Percentiles rank a stretch among this genome's conserved stretches.
phyloP scores from a whole-genome alignment of 2,797 vertebrate genomes.

The Lateolabrax maculatus region DNA sequence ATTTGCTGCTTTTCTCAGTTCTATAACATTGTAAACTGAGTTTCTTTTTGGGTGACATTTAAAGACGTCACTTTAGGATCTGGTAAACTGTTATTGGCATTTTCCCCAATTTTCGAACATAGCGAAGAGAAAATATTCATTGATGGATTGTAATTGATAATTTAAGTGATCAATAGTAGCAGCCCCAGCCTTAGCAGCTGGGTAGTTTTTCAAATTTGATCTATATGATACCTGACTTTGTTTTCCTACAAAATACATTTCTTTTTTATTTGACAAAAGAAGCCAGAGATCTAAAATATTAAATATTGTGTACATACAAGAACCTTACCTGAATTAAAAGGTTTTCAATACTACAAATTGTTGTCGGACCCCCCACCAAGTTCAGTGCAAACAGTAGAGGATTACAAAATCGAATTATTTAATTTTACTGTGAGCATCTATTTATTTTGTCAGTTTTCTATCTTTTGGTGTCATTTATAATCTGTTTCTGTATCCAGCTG shows the following conservation, averaged over 20 bases:
- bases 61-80: neutral
- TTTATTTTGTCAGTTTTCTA: too few relatives aligned
- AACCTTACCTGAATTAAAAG: neutral
- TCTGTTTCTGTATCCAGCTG: neutral
- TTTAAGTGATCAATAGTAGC: too few relatives aligned
- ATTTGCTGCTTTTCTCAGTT: neutral
- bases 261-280: neutral
- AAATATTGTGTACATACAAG: neutral
- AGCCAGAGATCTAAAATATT: neutral
- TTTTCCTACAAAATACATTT: too few relatives aligned
- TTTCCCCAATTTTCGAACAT: neutral
- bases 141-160: too few relatives aligned
- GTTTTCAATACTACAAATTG: too few relatives aligned
- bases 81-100: too few relatives aligned
- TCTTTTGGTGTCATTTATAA: neutral
- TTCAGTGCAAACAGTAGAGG: neutral
- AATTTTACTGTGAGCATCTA: neutral
- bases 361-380: too few relatives aligned
- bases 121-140: neutral
- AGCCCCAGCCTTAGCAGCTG: too few relatives aligned
- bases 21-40: neutral
- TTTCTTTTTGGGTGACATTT: too few relatives aligned
- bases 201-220: too few relatives aligned
- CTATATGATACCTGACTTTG: too few relatives aligned
- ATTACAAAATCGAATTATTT: constrained; percentile 5